Conservation (phyloP, 2,113 vertebrate genomes). For the Ptilorrhoa leucosticta region DNA sequence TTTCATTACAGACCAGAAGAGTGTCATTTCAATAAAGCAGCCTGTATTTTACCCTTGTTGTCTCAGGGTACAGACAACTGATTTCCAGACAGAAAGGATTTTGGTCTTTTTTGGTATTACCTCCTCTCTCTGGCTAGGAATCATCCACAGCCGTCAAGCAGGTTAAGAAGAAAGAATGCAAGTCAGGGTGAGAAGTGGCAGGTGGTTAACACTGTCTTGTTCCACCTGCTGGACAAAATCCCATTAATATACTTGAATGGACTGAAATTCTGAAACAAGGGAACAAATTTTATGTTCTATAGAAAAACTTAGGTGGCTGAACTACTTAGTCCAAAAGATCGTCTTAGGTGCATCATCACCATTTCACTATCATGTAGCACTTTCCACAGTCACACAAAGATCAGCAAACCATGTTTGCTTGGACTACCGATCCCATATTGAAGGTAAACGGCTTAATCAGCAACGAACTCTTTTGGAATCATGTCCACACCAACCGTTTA, state of each 20-base stretch:
- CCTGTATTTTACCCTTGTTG: background rate
- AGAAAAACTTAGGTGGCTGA: background rate
- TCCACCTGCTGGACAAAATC: background rate
- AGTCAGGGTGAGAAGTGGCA: background rate
- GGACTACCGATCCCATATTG: background rate
- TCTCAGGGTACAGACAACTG: background rate
- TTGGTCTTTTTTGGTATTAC: background rate
- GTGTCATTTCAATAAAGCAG: background rate
- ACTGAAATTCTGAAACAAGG: background rate
- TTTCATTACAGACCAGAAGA: background rate
- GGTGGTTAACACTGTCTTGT: background rate
- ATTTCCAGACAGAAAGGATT: background rate
- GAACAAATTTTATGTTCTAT: background rate
- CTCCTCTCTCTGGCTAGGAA: background rate
- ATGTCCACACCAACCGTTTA: background rate
- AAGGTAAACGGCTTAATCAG: background rate
- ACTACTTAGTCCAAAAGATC: background rate
- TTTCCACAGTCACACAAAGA: background rate
- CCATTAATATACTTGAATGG: background rate
- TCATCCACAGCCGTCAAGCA: background rate
- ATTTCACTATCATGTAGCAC: rapidly evolving
- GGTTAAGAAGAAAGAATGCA: background rate
- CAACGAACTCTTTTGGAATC: rapidly evolving
- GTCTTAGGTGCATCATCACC: background rate
- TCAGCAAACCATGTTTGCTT: background rate